Evolutionary conservation across 2,888 invertebrate species (phyloP).

Genomic region (Hesperia comma): DNA sequence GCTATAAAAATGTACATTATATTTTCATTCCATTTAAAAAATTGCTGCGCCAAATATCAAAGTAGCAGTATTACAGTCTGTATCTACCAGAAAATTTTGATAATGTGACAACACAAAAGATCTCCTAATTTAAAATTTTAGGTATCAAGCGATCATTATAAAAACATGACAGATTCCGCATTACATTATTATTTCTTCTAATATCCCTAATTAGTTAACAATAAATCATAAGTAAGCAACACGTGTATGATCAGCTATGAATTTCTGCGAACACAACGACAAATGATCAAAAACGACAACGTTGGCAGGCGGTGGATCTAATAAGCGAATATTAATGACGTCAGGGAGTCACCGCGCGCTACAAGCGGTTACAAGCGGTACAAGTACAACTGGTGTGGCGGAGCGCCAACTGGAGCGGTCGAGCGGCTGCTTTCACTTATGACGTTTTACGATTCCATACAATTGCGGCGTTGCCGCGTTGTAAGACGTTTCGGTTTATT

Average conservation of each 20-base stretch:
- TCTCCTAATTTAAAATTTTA: too few relatives aligned
- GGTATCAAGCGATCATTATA: too few relatives aligned
- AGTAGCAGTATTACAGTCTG: too few relatives aligned
- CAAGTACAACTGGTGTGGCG: slow-evolving; percentile 51
- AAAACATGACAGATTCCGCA: too few relatives aligned
- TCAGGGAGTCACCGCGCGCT: slow-evolving; percentile 50
- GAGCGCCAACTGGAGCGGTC: slow-evolving; percentile 33
- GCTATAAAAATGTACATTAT: too few relatives aligned
- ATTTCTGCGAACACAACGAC: slow-evolving; percentile 19
- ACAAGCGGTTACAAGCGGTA: slow-evolving; percentile 47
- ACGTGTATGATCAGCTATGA: slow-evolving; percentile 15
- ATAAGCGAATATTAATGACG: slow-evolving; percentile 65
- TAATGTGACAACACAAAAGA: too few relatives aligned
- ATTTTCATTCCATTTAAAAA: too few relatives aligned
- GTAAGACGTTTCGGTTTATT: too few relatives aligned
- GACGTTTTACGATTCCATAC: slow-evolving; percentile 17
- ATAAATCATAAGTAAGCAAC: neutral
- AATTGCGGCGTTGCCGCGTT: neutral
- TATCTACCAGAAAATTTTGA: too few relatives aligned
- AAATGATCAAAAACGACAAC: slow-evolving; percentile 23
- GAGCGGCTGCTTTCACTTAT: slow-evolving; percentile 20
- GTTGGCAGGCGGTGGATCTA: slow-evolving; percentile 33
- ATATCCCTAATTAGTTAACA: neutral
- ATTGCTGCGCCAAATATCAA: too few relatives aligned
- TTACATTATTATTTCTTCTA: neutral